These are phyloP conservation scores for Drosophila recens DNA, from an alignment of 2,888 invertebrate species.

Conservation along the genomic window DNA sequence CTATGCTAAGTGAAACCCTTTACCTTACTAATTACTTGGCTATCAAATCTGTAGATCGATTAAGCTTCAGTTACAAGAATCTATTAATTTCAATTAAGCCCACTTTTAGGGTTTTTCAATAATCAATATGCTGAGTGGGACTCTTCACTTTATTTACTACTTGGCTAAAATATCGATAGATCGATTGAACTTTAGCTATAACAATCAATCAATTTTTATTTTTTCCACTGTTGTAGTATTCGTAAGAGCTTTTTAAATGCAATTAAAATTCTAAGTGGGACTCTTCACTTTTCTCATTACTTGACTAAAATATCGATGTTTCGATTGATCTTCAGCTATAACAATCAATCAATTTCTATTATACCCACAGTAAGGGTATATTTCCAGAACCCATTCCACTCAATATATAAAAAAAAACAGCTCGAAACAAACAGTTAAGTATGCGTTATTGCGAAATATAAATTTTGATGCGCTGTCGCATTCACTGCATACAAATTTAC, in stretches of 20 bases:
- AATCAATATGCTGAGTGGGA: not conserved
- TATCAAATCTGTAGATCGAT: too few species aligned
- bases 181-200: not conserved
- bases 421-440: slow-evolving; percentile 36
- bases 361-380: slow-evolving; percentile 18
- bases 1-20: too few species aligned
- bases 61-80: not conserved
- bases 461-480: slow-evolving; percentile 53
- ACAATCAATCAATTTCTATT: not conserved
- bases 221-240: slow-evolving; percentile 7
- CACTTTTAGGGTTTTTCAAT: not conserved
- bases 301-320: not conserved
- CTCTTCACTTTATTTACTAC: not conserved
- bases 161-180: not conserved
- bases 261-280: not conserved
- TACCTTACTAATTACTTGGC: too few species aligned
- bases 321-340: not conserved
- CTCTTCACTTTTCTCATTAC: not conserved
- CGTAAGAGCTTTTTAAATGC: not conserved
- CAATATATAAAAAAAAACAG: slow-evolving; percentile 24
- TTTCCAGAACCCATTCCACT: slow-evolving; percentile 28
- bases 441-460: slow-evolving; percentile 70
- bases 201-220: not conserved
- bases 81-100: not conserved
- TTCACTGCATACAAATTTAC: slow-evolving; percentile 63